phyloP scores from a whole-genome alignment of 2,888 invertebrate genomes.

The Heliothis peltigera region DNA sequence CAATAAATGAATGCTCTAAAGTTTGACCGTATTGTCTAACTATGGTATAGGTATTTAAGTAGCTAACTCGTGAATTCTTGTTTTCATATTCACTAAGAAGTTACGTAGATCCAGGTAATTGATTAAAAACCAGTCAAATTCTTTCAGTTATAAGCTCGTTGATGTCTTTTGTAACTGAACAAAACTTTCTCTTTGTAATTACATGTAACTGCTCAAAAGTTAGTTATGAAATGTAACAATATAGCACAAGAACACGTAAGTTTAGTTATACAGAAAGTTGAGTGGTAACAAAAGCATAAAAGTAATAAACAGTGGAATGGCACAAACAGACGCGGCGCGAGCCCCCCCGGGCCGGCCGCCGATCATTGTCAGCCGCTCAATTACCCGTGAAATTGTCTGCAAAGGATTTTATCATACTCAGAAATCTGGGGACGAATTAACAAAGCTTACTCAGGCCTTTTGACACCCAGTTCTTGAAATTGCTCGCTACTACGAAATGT shows the following conservation, averaged over 20 bases:
- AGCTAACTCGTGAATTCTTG: too few species aligned
- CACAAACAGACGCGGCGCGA: conserved; percentile 69
- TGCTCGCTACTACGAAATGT: conserved; percentile 7
- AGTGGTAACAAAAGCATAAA: conserved; percentile 71
- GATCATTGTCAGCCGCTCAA: conserved; percentile 80
- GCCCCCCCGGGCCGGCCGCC: conserved; percentile 64
- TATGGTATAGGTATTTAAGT: too few species aligned
- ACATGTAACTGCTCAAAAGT: conserved; percentile 11
- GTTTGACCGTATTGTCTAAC: too few species aligned
- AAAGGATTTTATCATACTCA: conserved; percentile 71
- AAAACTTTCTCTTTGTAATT: conserved; percentile 34
- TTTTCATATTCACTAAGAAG: too few species aligned
- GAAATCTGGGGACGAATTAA: conserved; percentile 61
- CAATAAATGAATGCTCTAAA: background rate
- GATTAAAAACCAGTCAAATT: background rate
- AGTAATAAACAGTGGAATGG: conserved; percentile 71
- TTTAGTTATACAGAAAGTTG: conserved; percentile 55
- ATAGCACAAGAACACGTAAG: conserved; percentile 44
- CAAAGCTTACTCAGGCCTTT: conserved; percentile 49
- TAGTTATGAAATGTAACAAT: conserved; percentile 42
- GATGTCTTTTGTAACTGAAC: conserved; percentile 56
- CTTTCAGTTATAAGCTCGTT: conserved; percentile 31
- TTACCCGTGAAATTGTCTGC: conserved; percentile 85
- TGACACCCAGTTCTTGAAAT: conserved; percentile 46
- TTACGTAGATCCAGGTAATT: too few species aligned